Evolutionary conservation across 2,888 invertebrate genomes (phyloP).

Genomic region (Allacma fusca): DNA sequence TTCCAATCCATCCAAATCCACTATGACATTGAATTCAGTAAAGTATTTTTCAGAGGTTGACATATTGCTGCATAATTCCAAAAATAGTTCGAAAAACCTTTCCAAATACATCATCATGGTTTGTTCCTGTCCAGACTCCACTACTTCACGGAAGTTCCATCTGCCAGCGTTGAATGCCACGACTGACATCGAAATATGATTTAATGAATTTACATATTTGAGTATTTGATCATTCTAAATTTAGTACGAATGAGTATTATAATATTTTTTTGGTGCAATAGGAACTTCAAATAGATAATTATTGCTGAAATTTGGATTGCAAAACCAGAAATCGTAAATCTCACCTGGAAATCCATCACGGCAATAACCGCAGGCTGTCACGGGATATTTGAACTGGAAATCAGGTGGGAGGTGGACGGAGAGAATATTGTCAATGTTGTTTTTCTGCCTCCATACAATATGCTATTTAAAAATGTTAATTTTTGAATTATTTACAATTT

Average conservation of each 20-base stretch:
- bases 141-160: slow-evolving; percentile 11
- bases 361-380: neutral
- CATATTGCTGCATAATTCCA: neutral
- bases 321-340: neutral
- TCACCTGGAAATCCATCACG: neutral
- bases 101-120: neutral
- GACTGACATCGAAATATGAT: neutral
- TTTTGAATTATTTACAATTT: neutral
- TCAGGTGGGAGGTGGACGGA: neutral
- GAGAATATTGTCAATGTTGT: slow-evolving; percentile 18
- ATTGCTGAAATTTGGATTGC: too few relatives aligned
- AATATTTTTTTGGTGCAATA: too few relatives aligned
- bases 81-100: neutral
- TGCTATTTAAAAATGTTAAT: neutral
- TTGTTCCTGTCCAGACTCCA: slow-evolving; percentile 22
- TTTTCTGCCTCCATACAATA: slow-evolving; percentile 19
- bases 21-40: neutral
- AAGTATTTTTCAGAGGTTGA: slow-evolving; percentile 1
- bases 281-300: too few relatives aligned
- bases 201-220: neutral
- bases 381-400: neutral
- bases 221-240: neutral
- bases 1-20: slow-evolving; percentile 33
- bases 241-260: neutral
- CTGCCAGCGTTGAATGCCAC: neutral